Evolutionary conservation across 2,888 invertebrate species (phyloP).

Genomic region (Pteria penguin): DNA sequence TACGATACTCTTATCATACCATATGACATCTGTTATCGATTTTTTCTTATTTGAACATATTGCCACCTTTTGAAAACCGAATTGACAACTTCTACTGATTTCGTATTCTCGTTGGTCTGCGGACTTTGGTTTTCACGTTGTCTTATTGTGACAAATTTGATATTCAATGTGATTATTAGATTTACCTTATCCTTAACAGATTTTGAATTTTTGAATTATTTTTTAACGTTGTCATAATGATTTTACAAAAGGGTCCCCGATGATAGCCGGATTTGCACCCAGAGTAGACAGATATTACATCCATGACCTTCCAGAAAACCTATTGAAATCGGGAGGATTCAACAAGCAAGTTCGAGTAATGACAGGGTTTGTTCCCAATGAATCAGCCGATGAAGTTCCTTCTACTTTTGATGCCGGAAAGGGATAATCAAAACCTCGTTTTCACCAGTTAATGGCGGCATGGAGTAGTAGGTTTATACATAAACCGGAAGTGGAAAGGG

Average conservation of each 20-base stretch:
- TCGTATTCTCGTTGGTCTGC: no score
- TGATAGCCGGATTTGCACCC: slow-evolving; percentile 71
- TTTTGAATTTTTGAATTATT: no score
- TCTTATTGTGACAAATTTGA: no score
- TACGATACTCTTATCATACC: no score
- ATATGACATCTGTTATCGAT: no score
- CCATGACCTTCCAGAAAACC: slow-evolving; percentile 72
- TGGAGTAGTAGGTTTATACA: slow-evolving; percentile 17
- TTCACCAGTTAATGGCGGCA: background rate
- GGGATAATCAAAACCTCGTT: background rate
- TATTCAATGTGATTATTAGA: no score
- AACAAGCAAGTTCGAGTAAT: slow-evolving; percentile 37
- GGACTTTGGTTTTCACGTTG: no score
- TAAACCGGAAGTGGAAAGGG: slow-evolving; percentile 28
- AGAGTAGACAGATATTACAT: slow-evolving; percentile 79
- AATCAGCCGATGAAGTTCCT: slow-evolving; percentile 41
- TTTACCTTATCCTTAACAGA: no score
- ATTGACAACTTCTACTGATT: no score
- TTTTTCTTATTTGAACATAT: no score
- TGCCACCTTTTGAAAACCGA: no score
- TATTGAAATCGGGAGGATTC: slow-evolving; percentile 72
- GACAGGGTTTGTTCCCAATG: slow-evolving; percentile 52
- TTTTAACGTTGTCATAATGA: no score
- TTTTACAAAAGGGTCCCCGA: slow-evolving; percentile 44
- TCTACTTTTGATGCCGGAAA: background rate